These are phyloP conservation scores for Erpornis zantholeuca DNA, from an alignment of 2,113 vertebrate species.

Conservation along the genomic window DNA sequence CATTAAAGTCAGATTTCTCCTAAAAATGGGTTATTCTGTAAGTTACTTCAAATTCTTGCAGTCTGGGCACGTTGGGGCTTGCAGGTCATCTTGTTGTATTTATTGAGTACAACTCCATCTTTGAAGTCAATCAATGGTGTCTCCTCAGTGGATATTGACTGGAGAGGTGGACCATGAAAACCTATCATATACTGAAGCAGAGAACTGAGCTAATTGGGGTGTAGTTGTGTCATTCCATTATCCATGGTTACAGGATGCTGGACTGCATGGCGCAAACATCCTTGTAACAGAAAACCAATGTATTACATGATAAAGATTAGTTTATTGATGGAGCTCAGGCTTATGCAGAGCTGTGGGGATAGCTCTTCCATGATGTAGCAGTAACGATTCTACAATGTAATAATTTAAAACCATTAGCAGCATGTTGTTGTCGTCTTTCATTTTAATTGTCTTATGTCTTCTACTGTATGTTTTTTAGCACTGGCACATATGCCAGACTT, in stretches of 20 bases:
- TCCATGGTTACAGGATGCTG: not conserved
- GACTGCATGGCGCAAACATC: not conserved
- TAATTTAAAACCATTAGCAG: constrained; percentile 60
- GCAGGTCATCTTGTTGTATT: not conserved
- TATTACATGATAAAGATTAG: constrained; percentile 34
- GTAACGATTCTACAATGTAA: constrained; percentile 59
- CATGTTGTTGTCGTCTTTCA: constrained; percentile 54
- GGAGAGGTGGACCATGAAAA: not conserved
- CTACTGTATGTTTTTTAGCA: constrained; percentile 6
- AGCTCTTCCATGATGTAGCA: constrained; percentile 38
- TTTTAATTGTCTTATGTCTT: constrained; percentile 43
- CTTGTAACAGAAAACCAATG: not conserved
- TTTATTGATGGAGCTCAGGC: constrained; percentile 29
- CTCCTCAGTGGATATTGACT: not conserved
- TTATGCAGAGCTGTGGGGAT: constrained; percentile 23
- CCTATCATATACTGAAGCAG: not conserved
- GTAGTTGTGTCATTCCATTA: not conserved
- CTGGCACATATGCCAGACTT: constrained; percentile 53
- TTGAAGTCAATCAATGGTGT: not conserved
- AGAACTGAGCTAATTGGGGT: not conserved
- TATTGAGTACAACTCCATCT: not conserved
- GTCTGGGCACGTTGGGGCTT: not conserved
- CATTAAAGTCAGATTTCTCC: not conserved
- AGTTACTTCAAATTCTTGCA: not conserved
- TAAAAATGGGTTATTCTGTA: not conserved